Evolutionary conservation across 2,797 vertebrate species (phyloP), one percentile per base, ranked within the genome.

Genomic region (Hephaestus fuliginosus): DNA sequence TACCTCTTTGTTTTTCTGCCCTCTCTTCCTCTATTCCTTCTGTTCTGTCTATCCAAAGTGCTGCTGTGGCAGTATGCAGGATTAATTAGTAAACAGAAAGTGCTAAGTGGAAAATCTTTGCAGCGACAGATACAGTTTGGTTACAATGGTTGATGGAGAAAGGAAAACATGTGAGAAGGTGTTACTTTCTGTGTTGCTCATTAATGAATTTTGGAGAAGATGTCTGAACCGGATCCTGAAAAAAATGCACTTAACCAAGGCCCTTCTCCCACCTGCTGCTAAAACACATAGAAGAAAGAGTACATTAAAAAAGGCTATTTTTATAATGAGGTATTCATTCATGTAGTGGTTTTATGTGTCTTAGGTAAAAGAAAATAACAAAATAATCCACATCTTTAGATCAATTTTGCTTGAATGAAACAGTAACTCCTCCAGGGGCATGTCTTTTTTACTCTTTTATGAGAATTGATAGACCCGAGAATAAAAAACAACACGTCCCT

Each of bases 61-160:
- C 91, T 90, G 88, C 60, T 74, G 86, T 74, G 80, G 91, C 88
- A 86, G 70, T 78, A 88, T 80, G 75, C 53, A 39, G 86, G 86
- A 92, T 92, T 92, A 92, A 94, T 94, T 91, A 92, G 90, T 92
- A 89, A 92, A 91, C 88, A 82, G 62, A 86, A 80, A 89, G 88
- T 84, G 81, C 90, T 90, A 91, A 93, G 81, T 90, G 90, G 88
- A 90, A 93, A 91, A 86, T 88, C 86, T 90, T 89, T 90, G 80
- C 78, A 36, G 81, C 13, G 67, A 89, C 89, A 85, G 79, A 85
- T 76, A 73, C 70, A 53, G 79, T 87, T 88, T 79, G 81, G 78
- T 83, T 84, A 67, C 84, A 85, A 61, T 91, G 90, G 93, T 80
- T 83, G 86, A 93, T 90, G 86, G 86, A 25, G 71, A 69, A 55